phyloP scores from a whole-genome alignment of 2,113 vertebrate species.

The Xenopus borealis region DNA sequence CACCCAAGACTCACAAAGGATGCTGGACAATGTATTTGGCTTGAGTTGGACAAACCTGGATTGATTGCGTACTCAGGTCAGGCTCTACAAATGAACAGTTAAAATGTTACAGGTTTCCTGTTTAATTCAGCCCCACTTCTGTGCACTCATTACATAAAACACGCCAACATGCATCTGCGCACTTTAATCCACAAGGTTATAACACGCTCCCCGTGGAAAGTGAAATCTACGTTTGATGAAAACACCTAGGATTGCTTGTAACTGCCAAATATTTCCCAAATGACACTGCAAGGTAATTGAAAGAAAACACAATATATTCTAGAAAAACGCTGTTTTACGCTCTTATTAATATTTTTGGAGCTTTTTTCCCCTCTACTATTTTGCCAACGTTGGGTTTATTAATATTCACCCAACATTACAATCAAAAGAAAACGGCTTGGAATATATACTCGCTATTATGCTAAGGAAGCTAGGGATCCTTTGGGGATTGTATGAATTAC shows the following conservation, averaged over 20 bases:
- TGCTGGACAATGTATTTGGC: too few relatives aligned
- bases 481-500: conserved; percentile 82
- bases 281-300: conserved; percentile 76
- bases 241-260: conserved; percentile 68
- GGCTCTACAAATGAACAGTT: too few relatives aligned
- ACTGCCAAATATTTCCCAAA: conserved; percentile 74
- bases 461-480: conserved; percentile 75
- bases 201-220: conserved; percentile 61
- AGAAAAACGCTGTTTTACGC: conserved; percentile 72
- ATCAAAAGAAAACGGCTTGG: conserved; percentile 78
- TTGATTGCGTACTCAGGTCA: too few relatives aligned
- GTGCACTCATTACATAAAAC: background rate
- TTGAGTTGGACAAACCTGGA: too few relatives aligned
- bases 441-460: conserved; percentile 90
- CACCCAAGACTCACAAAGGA: too few relatives aligned
- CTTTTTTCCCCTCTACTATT: conserved; percentile 60
- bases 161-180: conserved; percentile 29
- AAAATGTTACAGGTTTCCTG: too few relatives aligned
- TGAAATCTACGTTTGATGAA: conserved; percentile 66
- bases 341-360: conserved; percentile 70
- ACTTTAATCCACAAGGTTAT: conserved; percentile 57
- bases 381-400: conserved; percentile 84
- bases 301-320: conserved; percentile 70
- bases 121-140: conserved; percentile 2
- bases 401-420: conserved; percentile 87